Conservation (phyloP, 2,113 vertebrate species). For the Phodopus roborovskii region DNA sequence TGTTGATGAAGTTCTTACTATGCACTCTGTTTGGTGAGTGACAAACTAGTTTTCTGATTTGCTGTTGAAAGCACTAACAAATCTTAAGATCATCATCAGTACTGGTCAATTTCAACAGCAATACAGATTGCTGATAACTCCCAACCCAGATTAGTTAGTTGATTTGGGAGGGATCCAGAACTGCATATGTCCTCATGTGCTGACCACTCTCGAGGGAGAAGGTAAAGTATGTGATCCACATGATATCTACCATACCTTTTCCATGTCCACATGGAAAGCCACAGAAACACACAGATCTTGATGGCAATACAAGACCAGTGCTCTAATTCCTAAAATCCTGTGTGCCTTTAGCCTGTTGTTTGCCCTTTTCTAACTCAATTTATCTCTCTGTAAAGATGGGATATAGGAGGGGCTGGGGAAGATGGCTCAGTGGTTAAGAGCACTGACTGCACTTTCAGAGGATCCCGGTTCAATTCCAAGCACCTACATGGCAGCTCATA, state of each 20-base stretch:
- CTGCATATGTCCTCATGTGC: background rate
- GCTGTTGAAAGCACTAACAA: background rate
- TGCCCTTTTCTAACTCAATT: background rate
- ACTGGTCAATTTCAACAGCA: background rate
- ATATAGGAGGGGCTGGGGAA: background rate
- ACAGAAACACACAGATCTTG: background rate
- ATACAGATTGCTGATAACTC: too few species aligned
- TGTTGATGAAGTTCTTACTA: background rate
- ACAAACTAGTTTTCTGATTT: background rate
- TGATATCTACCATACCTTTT: background rate
- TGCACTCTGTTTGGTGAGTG: background rate
- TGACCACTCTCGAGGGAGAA: background rate
- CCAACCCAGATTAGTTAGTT: background rate
- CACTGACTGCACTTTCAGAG: background rate
- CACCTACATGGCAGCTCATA: background rate
- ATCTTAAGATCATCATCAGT: background rate
- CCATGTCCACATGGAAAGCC: background rate
- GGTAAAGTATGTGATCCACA: background rate
- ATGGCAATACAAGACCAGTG: background rate
- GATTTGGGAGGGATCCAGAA: background rate
- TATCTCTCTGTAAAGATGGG: background rate
- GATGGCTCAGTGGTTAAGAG: background rate
- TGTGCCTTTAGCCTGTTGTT: background rate
- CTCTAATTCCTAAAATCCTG: background rate
- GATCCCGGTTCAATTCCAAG: background rate